Base-by-base conservation (phyloP, 1,140 invertebrate genomes). In the Aphelinus certus region DNA sequence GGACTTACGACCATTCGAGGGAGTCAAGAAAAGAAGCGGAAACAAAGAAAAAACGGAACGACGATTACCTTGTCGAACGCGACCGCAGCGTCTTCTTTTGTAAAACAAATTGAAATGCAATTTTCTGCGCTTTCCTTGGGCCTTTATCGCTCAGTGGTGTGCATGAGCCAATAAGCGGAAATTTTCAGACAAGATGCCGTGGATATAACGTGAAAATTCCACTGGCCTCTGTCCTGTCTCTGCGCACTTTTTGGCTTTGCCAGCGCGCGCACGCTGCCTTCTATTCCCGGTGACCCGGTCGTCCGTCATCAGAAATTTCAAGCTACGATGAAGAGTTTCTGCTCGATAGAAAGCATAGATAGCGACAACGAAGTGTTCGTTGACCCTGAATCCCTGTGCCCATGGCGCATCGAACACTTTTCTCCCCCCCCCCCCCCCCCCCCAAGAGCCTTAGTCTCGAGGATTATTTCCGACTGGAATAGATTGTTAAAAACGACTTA, bases 101-200 rank as follows among this genome's bases (percentile, higher is more conserved):
- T 84, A 79, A 84, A 84, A 79, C 78, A 79, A 83, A 84, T 84
- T 77, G 82, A 84, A 85, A 83, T 83, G 81, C 83, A 85, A 86
- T 86, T 85, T 85, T 81, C 84, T 80, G 74, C 73, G 74, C 72
- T 78, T 79, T 78, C 65, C 71, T 76, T 77, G 68, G 46, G 26
- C 55, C 26, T 26, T 26, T 26, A 26, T 26, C 26, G 26, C 26
- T 26, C 26, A 26, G 26, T 26, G 26, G 26, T 47, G 48, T 49
- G n/a, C 10, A n/a, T 6, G 56, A 7, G 45, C 47, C 2, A 7
- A 70, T 9, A 47, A 55, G 57, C 45, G 58, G 47, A 49, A 69
- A 4, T 46, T 49, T 63, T 56, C n/a, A 60, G 56, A 69, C 69
- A 53, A 62, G 67, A 76, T 42, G n/a, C 77, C 81, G 76, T 81